Percentiles rank a stretch among this genome's conserved stretches.
These are phyloP conservation scores for Polydrusus cervinus DNA, from an alignment of 2,888 invertebrate genomes.

Conservation along the genomic window DNA sequence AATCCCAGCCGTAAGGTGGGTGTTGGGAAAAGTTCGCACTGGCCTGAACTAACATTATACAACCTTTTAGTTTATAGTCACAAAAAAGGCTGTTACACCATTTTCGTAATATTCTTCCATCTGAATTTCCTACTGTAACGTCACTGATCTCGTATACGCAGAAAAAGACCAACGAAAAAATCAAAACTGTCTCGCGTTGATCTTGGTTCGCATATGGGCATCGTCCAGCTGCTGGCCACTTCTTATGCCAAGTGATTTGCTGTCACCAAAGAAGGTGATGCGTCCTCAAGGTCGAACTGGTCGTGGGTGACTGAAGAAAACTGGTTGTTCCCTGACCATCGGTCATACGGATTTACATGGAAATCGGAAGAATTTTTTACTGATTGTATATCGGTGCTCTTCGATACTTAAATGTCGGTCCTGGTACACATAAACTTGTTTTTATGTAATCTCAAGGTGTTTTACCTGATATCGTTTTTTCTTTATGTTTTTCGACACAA, in stretches of 20 bases:
- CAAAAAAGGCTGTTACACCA: no score
- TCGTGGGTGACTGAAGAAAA: conserved; percentile 48
- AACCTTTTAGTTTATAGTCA: no score
- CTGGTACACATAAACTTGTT: not conserved
- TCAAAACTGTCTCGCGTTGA: conserved; percentile 47
- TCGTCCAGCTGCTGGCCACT: conserved; percentile 51
- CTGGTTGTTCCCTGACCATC: conserved; percentile 38
- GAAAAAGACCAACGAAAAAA: conserved; percentile 34
- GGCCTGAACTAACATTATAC: no score
- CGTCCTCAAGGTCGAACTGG: conserved; percentile 48
- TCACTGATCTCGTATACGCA: conserved; percentile 16
- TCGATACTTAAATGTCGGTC: conserved; percentile 19
- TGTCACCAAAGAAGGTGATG: conserved; percentile 62
- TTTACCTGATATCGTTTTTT: not conserved
- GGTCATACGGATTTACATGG: conserved; percentile 30
- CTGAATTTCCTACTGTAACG: conserved; percentile 1
- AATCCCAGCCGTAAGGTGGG: no score
- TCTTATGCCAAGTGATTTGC: conserved; percentile 64
- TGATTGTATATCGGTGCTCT: not conserved
- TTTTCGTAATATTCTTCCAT: no score
- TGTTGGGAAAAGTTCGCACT: no score
- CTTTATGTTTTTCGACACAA: not conserved
- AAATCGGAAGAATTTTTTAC: conserved; percentile 29
- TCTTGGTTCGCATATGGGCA: conserved; percentile 46
- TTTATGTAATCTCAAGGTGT: conserved; percentile 5